Evolutionary conservation across 1,140 invertebrate genomes (phyloP).

Genomic region (Epicauta chinensis): DNA sequence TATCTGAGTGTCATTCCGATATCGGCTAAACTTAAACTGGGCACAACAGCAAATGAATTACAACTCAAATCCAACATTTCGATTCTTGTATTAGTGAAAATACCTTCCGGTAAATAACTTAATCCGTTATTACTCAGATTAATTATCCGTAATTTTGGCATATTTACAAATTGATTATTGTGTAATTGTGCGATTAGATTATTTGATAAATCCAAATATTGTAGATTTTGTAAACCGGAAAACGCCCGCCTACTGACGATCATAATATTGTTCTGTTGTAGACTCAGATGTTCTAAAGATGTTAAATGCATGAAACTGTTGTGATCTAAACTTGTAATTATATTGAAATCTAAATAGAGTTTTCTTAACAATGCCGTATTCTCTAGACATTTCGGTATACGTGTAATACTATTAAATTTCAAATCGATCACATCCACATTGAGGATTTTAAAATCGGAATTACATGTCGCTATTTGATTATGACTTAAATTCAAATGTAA

Average conservation of each 20-base stretch:
- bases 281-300: slow-evolving; percentile 64
- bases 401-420: slow-evolving; percentile 58
- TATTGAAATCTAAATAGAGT: slow-evolving; percentile 68
- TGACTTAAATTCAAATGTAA: slow-evolving; percentile 62
- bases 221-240: slow-evolving; percentile 62
- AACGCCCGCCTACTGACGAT: slow-evolving; percentile 69
- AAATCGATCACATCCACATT: slow-evolving; percentile 63
- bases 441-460: slow-evolving; percentile 50
- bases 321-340: slow-evolving; percentile 60
- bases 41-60: slow-evolving; percentile 72
- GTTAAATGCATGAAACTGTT: slow-evolving; percentile 63
- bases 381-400: slow-evolving; percentile 58
- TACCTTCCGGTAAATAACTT: slow-evolving; percentile 66
- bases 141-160: slow-evolving; percentile 66
- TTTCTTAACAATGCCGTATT: slow-evolving; percentile 56
- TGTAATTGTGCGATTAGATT: slow-evolving; percentile 72
- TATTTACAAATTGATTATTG: slow-evolving; percentile 74
- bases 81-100: slow-evolving; percentile 71
- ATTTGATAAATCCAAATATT: slow-evolving; percentile 71
- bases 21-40: slow-evolving; percentile 62
- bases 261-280: slow-evolving; percentile 68
- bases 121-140: slow-evolving; percentile 72
- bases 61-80: slow-evolving; percentile 73
- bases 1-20: slow-evolving; percentile 67
- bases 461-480: slow-evolving; percentile 58